Conservation (phyloP, 1,140 invertebrate species). For the Pollicipes pollicipes region DNA sequence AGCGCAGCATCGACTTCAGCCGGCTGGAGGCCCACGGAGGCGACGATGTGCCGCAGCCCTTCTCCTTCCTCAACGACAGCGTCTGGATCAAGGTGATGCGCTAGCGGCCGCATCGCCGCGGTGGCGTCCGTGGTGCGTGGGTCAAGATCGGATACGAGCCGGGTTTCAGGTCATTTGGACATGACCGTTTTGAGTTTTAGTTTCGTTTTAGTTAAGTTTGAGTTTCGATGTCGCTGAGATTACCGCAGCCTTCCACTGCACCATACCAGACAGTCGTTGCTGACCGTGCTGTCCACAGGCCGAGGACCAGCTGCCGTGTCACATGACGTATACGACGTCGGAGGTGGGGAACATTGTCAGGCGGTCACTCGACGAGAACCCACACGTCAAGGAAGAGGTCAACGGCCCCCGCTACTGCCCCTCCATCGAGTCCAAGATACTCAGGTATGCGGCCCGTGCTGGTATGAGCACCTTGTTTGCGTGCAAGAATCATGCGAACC, state of each 20-base stretch:
- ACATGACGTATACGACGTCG: slow-evolving; percentile 52
- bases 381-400: slow-evolving; percentile 60
- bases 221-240: no score
- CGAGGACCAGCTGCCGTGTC: slow-evolving; percentile 49
- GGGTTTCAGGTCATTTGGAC: no score
- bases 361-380: slow-evolving; percentile 61
- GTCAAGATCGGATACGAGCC: no score
- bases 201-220: no score
- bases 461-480: no score
- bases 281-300: no score
- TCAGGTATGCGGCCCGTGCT: slow-evolving; percentile 30
- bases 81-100: slow-evolving; percentile 65
- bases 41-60: slow-evolving; percentile 56
- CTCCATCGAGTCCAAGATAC: slow-evolving; percentile 78
- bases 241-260: no score
- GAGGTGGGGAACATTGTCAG: slow-evolving; percentile 49
- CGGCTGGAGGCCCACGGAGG: slow-evolving; percentile 35
- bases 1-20: slow-evolving; percentile 52
- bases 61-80: slow-evolving; percentile 67
- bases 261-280: no score
- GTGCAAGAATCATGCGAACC: no score
- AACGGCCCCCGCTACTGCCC: slow-evolving; percentile 76
- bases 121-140: no score
- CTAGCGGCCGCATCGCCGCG: no score
- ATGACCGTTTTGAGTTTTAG: no score